Conservation (phyloP, 2,797 vertebrate species). For the Helostoma temminkii region DNA sequence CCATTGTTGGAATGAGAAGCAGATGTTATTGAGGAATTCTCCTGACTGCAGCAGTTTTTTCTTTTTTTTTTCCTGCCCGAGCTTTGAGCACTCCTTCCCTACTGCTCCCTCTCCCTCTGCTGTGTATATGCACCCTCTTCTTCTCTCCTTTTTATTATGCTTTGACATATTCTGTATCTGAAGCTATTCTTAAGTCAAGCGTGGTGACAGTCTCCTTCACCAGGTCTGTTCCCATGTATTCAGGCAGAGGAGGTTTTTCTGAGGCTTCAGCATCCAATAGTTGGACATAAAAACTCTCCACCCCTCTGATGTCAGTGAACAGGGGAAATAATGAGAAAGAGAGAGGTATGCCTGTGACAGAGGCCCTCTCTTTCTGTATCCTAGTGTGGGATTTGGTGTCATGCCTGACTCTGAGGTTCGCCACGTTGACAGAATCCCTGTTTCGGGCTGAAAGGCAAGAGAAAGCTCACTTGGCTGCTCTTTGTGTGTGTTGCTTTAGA, state of each 20-base stretch:
- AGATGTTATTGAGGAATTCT: constrained; percentile 91
- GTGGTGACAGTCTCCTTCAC: constrained; percentile 33
- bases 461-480: constrained; percentile 47
- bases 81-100: constrained; percentile 66
- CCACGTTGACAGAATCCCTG: constrained; percentile 78
- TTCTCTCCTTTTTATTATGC: constrained; percentile 36
- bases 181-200: constrained; percentile 52
- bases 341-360: constrained; percentile 45
- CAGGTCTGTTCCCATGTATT: constrained; percentile 15
- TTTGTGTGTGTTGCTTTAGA: constrained; percentile 54
- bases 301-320: constrained; percentile 39
- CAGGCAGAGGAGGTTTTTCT: constrained; percentile 41
- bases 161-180: constrained; percentile 56
- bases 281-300: constrained; percentile 32
- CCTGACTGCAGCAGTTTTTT: constrained; percentile 88
- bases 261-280: constrained; percentile 20
- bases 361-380: constrained; percentile 44
- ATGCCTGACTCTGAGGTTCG: constrained; percentile 59
- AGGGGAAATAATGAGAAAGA: constrained; percentile 45
- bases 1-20: constrained; percentile 93
- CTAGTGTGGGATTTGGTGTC: constrained; percentile 53
- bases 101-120: constrained; percentile 25
- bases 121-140: constrained; percentile 34
- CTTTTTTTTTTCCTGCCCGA: constrained; percentile 68
- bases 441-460: constrained; percentile 59